phyloP scores from a whole-genome alignment of 1,140 invertebrate genomes.

The Musca vetustissima region DNA sequence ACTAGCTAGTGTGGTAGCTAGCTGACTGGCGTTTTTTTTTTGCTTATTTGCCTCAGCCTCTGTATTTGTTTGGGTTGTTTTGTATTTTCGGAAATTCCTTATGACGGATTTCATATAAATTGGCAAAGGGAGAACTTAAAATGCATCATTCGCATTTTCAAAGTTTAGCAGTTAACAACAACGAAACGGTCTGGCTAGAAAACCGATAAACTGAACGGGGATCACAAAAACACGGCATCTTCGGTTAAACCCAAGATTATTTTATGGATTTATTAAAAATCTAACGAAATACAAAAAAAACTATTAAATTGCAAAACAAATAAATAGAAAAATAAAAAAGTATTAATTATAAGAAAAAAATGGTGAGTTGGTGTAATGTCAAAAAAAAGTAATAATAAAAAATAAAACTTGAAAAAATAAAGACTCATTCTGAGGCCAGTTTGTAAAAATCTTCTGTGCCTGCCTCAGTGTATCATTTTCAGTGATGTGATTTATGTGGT shows the following conservation, averaged over 20 bases:
- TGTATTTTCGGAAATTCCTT: constrained; percentile 17
- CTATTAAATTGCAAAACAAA: constrained; percentile 5
- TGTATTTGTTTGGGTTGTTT: constrained; percentile 11
- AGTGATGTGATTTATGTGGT: no score
- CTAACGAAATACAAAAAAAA: constrained; percentile 1
- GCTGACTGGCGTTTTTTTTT: neutral
- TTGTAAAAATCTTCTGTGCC: neutral
- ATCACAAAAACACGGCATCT: no score
- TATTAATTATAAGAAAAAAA: neutral
- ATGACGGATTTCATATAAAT: constrained; percentile 20
- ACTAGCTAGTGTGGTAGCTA: neutral
- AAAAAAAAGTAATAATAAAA: no score
- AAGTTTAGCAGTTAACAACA: constrained; percentile 5
- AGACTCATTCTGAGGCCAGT: no score
- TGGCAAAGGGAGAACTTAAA: constrained; percentile 18
- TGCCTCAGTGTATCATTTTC: no score
- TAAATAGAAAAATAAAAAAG: neutral
- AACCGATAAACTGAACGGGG: no score
- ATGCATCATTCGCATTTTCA: constrained; percentile 8
- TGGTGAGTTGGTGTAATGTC: neutral
- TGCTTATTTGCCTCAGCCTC: neutral
- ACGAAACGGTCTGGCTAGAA: no score
- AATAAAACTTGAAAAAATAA: no score
- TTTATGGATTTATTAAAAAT: neutral
- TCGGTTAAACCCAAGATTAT: neutral